These are phyloP conservation scores for Melipona quadrifasciata DNA, from an alignment of 1,140 invertebrate genomes.

Conservation along the genomic window DNA sequence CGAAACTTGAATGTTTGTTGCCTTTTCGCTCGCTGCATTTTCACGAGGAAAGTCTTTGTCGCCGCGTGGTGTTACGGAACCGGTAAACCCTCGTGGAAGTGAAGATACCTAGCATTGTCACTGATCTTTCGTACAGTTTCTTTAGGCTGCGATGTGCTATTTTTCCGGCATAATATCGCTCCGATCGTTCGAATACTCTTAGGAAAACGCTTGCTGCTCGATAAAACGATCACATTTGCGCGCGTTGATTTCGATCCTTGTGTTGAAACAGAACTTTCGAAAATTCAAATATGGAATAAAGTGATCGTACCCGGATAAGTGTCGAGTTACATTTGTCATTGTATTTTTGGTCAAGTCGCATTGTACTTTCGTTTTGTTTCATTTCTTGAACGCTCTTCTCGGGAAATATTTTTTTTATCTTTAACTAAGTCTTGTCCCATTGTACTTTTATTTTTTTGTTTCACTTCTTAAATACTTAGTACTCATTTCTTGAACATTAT, in stretches of 20 bases:
- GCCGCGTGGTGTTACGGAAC: neutral
- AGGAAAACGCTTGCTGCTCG: neutral
- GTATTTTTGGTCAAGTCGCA: too few species aligned
- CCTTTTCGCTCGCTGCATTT: too few species aligned
- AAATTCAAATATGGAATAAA: neutral
- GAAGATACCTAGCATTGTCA: conserved; percentile 34
- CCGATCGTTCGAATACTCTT: neutral
- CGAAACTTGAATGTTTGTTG: too few species aligned
- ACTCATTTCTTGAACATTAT: too few species aligned
- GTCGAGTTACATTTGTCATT: too few species aligned
- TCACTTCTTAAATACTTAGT: neutral
- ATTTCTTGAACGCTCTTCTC: neutral
- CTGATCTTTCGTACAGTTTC: conserved; percentile 36
- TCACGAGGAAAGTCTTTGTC: neutral
- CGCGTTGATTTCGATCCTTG: conserved; percentile 17
- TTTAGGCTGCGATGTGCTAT: conserved; percentile 3
- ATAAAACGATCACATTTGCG: neutral
- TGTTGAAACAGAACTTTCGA: neutral
- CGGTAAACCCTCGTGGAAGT: conserved; percentile 9
- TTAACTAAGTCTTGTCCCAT: neutral
- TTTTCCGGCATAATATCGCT: neutral
- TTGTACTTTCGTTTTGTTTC: neutral
- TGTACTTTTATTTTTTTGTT: neutral
- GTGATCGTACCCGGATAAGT: neutral
- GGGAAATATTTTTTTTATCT: too few species aligned